phyloP scores from a whole-genome alignment of 2,113 vertebrate species.

The Manacus vitellinus region DNA sequence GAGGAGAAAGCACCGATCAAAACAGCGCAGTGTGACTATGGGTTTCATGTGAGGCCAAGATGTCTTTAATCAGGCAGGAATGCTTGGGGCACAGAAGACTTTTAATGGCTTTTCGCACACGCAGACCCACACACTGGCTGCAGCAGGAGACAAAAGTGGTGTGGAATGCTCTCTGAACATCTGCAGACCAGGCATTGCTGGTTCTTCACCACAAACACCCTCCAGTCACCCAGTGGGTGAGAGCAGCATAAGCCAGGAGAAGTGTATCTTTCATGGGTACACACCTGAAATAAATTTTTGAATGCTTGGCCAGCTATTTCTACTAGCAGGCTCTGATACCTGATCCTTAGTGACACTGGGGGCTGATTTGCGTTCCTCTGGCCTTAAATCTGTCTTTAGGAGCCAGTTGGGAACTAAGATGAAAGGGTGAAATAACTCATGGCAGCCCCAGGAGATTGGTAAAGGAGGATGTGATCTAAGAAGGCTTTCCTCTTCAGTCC shows the following conservation, averaged over 20 bases:
- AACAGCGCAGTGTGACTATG: neutral
- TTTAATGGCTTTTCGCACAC: neutral
- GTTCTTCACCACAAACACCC: neutral
- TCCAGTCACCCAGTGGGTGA: neutral
- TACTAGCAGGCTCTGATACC: neutral
- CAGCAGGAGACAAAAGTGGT: neutral
- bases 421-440: neutral
- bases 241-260: neutral
- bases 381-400: neutral
- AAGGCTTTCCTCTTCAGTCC: neutral
- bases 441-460: neutral
- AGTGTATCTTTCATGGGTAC: neutral
- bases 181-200: neutral
- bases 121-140: neutral
- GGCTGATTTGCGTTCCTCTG: neutral
- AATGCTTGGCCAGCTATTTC: neutral
- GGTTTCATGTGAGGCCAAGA: neutral
- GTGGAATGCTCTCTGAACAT: neutral
- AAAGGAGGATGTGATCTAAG: neutral
- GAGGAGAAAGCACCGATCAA: neutral
- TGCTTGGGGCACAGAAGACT: neutral
- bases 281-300: neutral
- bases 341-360: neutral
- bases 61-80: neutral
- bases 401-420: neutral